phyloP scores from a whole-genome alignment of 2,888 invertebrate species.

The Balanococcus diminutus region DNA sequence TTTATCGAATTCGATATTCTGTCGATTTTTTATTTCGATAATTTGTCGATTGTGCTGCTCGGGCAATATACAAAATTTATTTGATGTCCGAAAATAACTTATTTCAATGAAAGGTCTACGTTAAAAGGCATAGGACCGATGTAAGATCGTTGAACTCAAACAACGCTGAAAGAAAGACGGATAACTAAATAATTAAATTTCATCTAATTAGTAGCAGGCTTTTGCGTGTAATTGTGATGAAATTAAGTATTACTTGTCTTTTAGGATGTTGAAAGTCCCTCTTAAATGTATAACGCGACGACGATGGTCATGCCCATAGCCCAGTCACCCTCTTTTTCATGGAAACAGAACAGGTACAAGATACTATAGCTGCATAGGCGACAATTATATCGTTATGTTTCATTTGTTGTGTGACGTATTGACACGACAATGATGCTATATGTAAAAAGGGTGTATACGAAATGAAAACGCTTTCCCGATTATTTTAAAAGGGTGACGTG shows the following conservation, averaged over 20 bases:
- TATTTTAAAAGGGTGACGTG: not conserved
- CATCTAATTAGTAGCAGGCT: not conserved
- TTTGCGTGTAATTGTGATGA: not conserved
- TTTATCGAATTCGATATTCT: too few relatives aligned
- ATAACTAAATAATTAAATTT: not conserved
- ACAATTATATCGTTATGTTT: not conserved
- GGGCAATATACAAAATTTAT: not conserved
- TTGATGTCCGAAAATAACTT: not conserved
- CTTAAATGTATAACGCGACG: not conserved
- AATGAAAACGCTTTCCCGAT: not conserved
- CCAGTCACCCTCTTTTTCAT: not conserved
- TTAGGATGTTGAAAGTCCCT: not conserved
- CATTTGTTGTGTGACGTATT: not conserved
- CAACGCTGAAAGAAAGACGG: not conserved
- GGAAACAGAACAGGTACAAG: not conserved
- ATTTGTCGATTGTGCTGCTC: too few relatives aligned
- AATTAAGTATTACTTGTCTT: not conserved
- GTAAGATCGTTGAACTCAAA: not conserved
- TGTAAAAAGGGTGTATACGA: not conserved
- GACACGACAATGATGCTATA: not conserved
- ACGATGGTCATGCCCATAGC: not conserved
- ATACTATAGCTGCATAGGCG: not conserved
- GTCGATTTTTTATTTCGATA: too few relatives aligned
- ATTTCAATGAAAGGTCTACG: not conserved
- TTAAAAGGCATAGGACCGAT: not conserved